Evolutionary conservation across 2,113 vertebrate species (phyloP).

Genomic region (Varanus salvator): DNA sequence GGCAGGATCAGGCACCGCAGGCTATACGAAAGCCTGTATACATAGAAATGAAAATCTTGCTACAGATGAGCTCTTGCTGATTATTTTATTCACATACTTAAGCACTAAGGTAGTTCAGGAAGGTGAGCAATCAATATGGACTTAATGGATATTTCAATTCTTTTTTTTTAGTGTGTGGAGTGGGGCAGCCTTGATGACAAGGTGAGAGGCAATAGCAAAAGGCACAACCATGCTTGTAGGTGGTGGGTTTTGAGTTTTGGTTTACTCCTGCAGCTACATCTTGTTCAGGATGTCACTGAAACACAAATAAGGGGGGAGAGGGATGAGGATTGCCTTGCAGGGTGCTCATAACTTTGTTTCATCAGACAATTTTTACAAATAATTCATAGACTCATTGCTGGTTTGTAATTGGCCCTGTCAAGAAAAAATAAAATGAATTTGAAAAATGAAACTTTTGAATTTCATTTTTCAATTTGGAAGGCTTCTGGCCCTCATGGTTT

Average conservation of each 20-base stretch:
- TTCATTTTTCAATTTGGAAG: background rate
- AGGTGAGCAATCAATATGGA: background rate
- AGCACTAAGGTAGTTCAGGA: background rate
- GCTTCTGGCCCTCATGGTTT: background rate
- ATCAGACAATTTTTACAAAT: background rate
- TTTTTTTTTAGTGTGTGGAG: constrained; percentile 11
- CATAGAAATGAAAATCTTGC: background rate
- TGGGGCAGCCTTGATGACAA: background rate
- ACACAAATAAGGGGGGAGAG: background rate
- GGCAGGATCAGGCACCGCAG: too few species aligned
- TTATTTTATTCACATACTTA: background rate
- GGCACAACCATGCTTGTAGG: background rate
- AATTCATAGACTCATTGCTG: too few species aligned
- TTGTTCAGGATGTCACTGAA: background rate
- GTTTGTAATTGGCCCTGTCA: background rate
- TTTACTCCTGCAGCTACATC: background rate
- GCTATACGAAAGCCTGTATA: too few species aligned
- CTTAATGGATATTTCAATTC: background rate
- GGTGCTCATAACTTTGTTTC: background rate
- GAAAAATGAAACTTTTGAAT: background rate
- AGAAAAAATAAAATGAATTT: background rate
- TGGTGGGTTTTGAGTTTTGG: background rate
- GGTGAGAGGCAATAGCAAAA: background rate
- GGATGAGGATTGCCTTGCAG: background rate
- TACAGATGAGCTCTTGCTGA: background rate